phyloP scores from a whole-genome alignment of 2,888 invertebrate species.

The Seladonia tumulorum region DNA sequence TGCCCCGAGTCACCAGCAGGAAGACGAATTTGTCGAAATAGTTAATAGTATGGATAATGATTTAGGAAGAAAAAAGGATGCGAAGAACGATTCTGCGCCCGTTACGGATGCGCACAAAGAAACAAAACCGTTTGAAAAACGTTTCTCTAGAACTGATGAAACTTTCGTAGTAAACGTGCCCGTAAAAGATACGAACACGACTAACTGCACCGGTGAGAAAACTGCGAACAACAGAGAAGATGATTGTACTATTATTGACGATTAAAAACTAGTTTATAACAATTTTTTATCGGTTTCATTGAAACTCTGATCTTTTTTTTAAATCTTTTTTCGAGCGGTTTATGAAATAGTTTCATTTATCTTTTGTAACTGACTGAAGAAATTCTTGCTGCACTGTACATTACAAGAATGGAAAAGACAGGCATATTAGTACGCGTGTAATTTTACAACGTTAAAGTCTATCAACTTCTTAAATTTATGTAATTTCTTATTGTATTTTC shows the following conservation, averaged over 20 bases:
- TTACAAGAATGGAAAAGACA: not conserved
- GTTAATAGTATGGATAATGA: slow-evolving; percentile 6
- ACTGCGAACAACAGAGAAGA: slow-evolving; percentile 52
- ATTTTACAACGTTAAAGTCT: not conserved
- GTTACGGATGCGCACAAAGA: not conserved
- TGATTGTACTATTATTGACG: slow-evolving; percentile 68
- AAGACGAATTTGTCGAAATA: slow-evolving; percentile 13
- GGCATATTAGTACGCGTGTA: not conserved
- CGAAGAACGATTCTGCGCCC: not conserved
- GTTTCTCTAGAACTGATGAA: slow-evolving; percentile 6
- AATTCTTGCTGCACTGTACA: not conserved
- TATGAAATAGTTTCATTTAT: not conserved
- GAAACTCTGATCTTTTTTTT: slow-evolving; percentile 24
- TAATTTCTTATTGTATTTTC: not conserved
- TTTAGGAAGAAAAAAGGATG: slow-evolving; percentile 20
- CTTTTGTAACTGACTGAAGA: not conserved
- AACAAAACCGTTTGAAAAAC: not conserved
- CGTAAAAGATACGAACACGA: slow-evolving; percentile 6
- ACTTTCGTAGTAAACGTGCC: not conserved
- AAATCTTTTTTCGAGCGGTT: not conserved
- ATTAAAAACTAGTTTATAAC: slow-evolving; percentile 45
- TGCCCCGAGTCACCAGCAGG: not conserved
- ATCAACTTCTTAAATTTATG: not conserved
- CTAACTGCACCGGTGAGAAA: not conserved
- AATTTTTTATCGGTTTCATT: slow-evolving; percentile 28